Percentiles rank a stretch among this genome's conserved stretches.
These are phyloP conservation scores for Cynodonichthys magdalenae DNA, from an alignment of 2,797 vertebrate genomes.

Conservation along the genomic window DNA sequence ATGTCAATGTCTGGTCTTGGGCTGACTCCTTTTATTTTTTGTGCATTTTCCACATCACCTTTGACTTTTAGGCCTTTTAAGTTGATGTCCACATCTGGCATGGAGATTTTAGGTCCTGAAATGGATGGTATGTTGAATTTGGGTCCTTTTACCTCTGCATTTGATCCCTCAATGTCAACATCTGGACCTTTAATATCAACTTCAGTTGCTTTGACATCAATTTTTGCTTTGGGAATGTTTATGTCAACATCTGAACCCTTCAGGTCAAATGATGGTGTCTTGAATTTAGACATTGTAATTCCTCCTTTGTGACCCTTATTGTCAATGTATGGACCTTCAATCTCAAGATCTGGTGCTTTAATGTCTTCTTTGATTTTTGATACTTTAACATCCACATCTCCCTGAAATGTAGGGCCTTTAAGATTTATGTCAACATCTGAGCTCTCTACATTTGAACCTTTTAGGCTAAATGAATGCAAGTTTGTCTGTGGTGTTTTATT, in stretches of 20 bases:
- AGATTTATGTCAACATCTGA: no score
- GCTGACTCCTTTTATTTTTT: not conserved
- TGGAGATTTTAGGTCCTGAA: not conserved
- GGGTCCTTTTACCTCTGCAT: slow-evolving; percentile 7
- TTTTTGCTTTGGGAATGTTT: not conserved
- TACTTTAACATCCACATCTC: slow-evolving; percentile 21
- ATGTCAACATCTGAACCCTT: slow-evolving; percentile 28
- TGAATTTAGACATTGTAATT: slow-evolving; percentile 21
- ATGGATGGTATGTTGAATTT: slow-evolving; percentile 39
- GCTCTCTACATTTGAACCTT: no score
- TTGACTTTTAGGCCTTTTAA: not conserved
- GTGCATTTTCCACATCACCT: slow-evolving; percentile 28
- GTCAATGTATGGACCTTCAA: not conserved
- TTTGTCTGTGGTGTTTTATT: no score
- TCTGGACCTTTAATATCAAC: slow-evolving; percentile 8
- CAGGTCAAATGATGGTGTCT: not conserved
- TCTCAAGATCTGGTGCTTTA: no score
- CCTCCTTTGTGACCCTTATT: slow-evolving; percentile 11
- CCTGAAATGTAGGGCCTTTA: not conserved
- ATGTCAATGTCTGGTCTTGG: slow-evolving; percentile 2
- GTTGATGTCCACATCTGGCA: slow-evolving; percentile 18
- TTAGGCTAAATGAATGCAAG: no score
- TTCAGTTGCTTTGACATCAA: slow-evolving; percentile 14
- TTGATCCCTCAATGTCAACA: not conserved
- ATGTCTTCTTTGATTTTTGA: slow-evolving; percentile 22